Evolutionary conservation across 1,140 invertebrate species (phyloP).

Genomic region (Listronotus oregonensis): DNA sequence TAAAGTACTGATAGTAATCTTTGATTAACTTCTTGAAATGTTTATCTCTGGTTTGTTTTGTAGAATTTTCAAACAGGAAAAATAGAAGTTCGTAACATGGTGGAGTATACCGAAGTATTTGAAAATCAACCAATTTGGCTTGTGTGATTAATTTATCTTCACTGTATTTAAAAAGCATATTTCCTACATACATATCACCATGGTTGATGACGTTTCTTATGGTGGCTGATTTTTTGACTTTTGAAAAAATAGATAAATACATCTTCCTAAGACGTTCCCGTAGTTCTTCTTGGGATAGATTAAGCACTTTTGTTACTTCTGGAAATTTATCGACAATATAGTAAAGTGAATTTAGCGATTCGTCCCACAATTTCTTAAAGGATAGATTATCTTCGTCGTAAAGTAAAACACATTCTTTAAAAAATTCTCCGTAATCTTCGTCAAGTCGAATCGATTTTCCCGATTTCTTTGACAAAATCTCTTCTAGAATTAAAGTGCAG

Average conservation of each 20-base stretch:
- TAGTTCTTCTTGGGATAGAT: no score
- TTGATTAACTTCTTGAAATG: constrained; percentile 50
- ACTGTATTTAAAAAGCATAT: constrained; percentile 58
- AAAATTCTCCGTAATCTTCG: constrained; percentile 11
- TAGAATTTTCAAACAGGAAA: constrained; percentile 53
- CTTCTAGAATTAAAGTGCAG: constrained; percentile 36
- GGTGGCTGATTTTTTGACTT: constrained; percentile 11
- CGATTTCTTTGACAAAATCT: constrained; percentile 34
- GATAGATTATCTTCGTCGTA: constrained; percentile 1
- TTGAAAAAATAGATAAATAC: neutral
- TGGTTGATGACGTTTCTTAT: constrained; percentile 54
- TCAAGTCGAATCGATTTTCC: neutral
- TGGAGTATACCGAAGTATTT: constrained; percentile 60
- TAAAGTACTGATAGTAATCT: constrained; percentile 50
- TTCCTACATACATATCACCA: constrained; percentile 57
- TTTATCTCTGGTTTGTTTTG: constrained; percentile 49
- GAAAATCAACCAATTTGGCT: constrained; percentile 61
- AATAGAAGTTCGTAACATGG: constrained; percentile 58
- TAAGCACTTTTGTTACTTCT: neutral
- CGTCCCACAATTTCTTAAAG: constrained; percentile 8
- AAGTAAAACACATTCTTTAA: neutral
- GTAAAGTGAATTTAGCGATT: neutral
- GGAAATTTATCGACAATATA: constrained; percentile 15
- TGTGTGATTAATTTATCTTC: constrained; percentile 52
- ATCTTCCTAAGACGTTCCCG: neutral